phyloP scores from a whole-genome alignment of 2,113 vertebrate genomes.

The Dasyurus viverrinus region DNA sequence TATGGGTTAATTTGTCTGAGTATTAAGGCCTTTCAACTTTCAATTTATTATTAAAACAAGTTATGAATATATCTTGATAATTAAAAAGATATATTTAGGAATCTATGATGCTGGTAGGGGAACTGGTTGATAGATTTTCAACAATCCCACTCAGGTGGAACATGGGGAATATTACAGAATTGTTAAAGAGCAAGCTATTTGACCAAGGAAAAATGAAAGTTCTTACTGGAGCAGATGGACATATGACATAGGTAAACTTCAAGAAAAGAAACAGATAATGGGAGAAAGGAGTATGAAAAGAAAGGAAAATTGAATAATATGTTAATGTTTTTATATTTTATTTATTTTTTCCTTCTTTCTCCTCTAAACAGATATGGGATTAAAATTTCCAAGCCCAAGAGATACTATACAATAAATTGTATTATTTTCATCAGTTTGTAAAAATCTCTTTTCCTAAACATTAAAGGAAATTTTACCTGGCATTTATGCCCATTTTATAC shows the following conservation, averaged over 20 bases:
- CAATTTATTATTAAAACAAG: not conserved
- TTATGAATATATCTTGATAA: not conserved
- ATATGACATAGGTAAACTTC: not conserved
- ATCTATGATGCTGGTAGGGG: not conserved
- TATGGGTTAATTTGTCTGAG: not conserved
- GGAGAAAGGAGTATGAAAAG: not conserved
- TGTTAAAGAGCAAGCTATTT: not conserved
- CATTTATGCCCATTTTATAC: not conserved
- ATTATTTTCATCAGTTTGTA: not conserved
- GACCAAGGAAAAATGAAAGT: not conserved
- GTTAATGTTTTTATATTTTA: not conserved
- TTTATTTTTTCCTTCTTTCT: not conserved
- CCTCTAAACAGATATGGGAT: not conserved
- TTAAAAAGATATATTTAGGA: not conserved
- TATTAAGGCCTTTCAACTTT: not conserved
- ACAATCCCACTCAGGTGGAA: not conserved
- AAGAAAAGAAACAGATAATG: not conserved
- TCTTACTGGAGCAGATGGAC: not conserved
- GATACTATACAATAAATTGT: not conserved
- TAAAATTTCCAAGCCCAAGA: not conserved
- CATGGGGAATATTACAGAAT: not conserved
- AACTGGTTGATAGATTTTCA: not conserved
- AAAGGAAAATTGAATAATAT: not conserved
- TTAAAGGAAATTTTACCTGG: not conserved
- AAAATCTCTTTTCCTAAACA: not conserved